phyloP scores from a whole-genome alignment of 2,888 invertebrate species.

The Lasioglossum calceatum region DNA sequence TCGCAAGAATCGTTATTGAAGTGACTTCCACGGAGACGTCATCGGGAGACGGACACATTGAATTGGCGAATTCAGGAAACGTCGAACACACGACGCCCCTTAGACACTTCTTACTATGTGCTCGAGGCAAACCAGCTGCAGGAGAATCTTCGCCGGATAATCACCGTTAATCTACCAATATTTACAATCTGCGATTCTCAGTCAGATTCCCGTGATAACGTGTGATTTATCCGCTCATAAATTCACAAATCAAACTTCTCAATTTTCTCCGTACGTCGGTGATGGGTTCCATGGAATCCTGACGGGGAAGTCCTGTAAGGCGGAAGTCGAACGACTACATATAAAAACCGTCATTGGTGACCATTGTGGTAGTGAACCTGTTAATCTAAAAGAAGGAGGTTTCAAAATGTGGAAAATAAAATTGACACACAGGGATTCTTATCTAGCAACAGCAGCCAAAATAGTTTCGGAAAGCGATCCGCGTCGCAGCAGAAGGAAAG shows the following conservation, averaged over 20 bases:
- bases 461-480: constrained; percentile 15
- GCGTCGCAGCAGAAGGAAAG: not conserved
- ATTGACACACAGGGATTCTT: too few relatives aligned
- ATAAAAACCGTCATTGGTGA: too few relatives aligned
- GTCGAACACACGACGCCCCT: constrained; percentile 21
- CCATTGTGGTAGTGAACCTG: too few relatives aligned
- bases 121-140: constrained; percentile 30
- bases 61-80: constrained; percentile 12
- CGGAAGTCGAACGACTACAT: too few relatives aligned
- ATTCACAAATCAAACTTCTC: constrained; percentile 20
- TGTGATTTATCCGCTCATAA: constrained; percentile 25
- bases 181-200: constrained; percentile 37
- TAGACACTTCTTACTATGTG: constrained; percentile 15
- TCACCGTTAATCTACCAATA: constrained; percentile 51
- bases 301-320: not conserved
- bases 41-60: not conserved
- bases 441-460: constrained; percentile 2
- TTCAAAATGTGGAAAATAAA: too few relatives aligned
- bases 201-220: constrained; percentile 16
- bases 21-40: not conserved
- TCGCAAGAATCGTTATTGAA: not conserved
- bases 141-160: constrained; percentile 22
- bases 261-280: not conserved
- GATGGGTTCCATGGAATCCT: not conserved
- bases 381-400: too few relatives aligned